phyloP scores from a whole-genome alignment of 2,888 invertebrate species.

The Lobophora halterata region DNA sequence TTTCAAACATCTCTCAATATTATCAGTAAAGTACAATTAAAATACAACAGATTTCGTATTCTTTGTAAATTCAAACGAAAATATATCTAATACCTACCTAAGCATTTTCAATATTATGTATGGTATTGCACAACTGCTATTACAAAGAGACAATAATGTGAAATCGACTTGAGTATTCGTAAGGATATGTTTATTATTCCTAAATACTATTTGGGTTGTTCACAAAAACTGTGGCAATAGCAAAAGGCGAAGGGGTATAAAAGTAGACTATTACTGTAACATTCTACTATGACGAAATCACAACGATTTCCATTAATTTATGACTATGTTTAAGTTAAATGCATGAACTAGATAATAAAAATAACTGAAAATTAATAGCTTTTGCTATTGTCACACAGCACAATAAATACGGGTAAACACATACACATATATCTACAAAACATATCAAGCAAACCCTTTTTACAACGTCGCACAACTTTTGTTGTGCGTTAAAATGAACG shows the following conservation, averaged over 20 bases:
- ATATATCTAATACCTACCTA: conserved; percentile 77
- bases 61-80: conserved; percentile 76
- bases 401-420: conserved; percentile 64
- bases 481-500: conserved; percentile 72
- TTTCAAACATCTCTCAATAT: conserved; percentile 47
- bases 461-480: conserved; percentile 68
- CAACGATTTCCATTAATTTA: conserved; percentile 50
- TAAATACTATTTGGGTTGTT: conserved; percentile 71
- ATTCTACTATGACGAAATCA: conserved; percentile 56
- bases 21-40: conserved; percentile 75
- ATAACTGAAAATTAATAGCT: conserved; percentile 46
- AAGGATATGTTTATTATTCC: conserved; percentile 77
- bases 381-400: conserved; percentile 74
- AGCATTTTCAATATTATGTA: conserved; percentile 66
- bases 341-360: conserved; percentile 64
- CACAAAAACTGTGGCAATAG: conserved; percentile 67
- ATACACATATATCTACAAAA: conserved; percentile 69
- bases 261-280: conserved; percentile 38
- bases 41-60: conserved; percentile 78
- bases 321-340: conserved; percentile 70
- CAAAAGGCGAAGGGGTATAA: conserved; percentile 48
- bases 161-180: conserved; percentile 76
- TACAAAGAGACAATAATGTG: conserved; percentile 61
- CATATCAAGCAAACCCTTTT: conserved; percentile 74
- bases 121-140: conserved; percentile 78